Percentiles rank a stretch among this genome's conserved stretches.
phyloP scores from a whole-genome alignment of 2,113 vertebrate species.

The Oxygymnocypris stewartii region DNA sequence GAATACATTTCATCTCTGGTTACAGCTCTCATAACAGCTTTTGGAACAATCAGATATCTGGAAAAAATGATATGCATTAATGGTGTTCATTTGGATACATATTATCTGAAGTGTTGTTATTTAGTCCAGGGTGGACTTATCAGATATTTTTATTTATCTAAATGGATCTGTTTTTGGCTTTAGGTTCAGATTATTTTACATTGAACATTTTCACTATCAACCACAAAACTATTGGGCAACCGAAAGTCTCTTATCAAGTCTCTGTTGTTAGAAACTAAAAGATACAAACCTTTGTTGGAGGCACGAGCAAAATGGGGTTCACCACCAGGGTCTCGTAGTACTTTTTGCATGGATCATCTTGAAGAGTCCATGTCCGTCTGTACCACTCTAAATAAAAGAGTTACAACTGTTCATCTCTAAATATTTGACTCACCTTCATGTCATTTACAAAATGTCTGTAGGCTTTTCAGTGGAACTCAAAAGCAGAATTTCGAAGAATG shows the following conservation, averaged over 20 bases:
- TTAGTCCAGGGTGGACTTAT: too few species aligned
- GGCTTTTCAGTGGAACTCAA: neutral
- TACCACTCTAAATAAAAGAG: conserved; percentile 77
- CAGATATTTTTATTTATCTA: too few species aligned
- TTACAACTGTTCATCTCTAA: neutral
- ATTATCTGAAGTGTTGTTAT: neutral
- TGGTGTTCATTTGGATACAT: neutral
- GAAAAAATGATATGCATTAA: neutral
- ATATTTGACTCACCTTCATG: neutral
- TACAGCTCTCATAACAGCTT: neutral
- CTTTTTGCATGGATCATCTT: conserved; percentile 88
- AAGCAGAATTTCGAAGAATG: neutral
- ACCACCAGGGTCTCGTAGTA: conserved; percentile 89
- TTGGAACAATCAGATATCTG: neutral
- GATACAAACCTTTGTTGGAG: conserved; percentile 86
- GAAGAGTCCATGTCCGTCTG: conserved; percentile 80
- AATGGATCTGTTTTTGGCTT: neutral
- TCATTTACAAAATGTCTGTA: neutral
- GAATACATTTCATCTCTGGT: neutral
- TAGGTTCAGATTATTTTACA: neutral
- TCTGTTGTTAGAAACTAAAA: neutral
- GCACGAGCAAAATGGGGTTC: conserved; percentile 86
- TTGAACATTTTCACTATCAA: neutral
- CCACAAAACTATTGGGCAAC: neutral
- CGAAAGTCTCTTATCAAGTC: neutral